Base-by-base conservation (phyloP, 2,888 invertebrate genomes). In the Acanthoscelides obtectus region DNA sequence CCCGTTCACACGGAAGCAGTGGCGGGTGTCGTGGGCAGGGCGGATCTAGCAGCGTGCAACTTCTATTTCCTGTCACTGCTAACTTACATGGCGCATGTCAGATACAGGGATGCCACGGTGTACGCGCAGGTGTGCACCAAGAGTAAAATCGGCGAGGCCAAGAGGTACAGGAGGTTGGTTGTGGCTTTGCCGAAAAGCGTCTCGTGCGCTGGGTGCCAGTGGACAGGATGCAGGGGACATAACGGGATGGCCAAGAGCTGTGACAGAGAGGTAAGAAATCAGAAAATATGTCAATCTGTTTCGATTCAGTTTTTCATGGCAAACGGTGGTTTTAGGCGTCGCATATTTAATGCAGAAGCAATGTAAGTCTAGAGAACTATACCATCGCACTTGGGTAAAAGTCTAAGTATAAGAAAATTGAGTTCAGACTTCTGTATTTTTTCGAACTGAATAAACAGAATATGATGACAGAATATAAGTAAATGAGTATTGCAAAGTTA, bases 1-100 rank as follows among this genome's bases (percentile, higher is more conserved):
- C 98, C 98, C 19, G 92, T 99, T 80, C 98, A 98, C 87, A 95
- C 96, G 2, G 99, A 99, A 86, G 97, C 98, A 0, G 98, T 98
- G 45, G 96, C 98, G 0, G 97, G 97, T 22, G 90, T 97, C 69
- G 98, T 99, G 19, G 99, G 99, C 0, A 89, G 98, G 72, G 98
- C 98, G 1, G 99, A 99, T 85, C 88, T 98, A 66, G 93, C 96
- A 22, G 95, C 97, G 19, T 96, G 96, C 84, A 91, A 96, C 80
- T 93, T 97, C 85, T 97, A 96, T 85, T 90, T 98, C 74, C 87
- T 95, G 75, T 93, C 97, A 78, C 93, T 98, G 83, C 88, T 97
- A 80, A 90, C 93, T 69, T 98, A 97, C 86, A 90, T 92, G 80
- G 91, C 92, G 75, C 96, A 96, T 83, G 89, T 94, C 78, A 88